These are phyloP conservation scores for Carpatolechia fugitivella DNA, from an alignment of 2,888 invertebrate genomes.

Conservation along the genomic window DNA sequence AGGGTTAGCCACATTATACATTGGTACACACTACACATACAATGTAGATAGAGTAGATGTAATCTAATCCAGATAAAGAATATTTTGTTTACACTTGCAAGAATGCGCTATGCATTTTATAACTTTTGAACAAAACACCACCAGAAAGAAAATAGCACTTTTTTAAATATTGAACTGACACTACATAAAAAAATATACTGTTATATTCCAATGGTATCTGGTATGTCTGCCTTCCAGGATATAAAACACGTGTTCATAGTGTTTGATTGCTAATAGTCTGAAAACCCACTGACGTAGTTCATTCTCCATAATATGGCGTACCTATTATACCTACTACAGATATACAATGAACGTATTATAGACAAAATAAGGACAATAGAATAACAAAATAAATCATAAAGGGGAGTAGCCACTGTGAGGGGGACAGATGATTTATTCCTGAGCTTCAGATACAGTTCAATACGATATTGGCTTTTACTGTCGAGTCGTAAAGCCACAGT, in stretches of 20 bases:
- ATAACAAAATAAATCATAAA: not conserved
- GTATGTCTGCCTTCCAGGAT: not conserved
- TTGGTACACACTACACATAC: no score
- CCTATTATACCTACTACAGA: not conserved
- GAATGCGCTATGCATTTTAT: no score
- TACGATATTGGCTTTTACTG: not conserved
- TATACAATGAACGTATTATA: no score
- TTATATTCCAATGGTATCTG: not conserved
- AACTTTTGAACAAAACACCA: no score
- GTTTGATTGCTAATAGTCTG: not conserved
- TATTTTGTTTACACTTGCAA: no score
- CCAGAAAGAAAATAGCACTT: no score
- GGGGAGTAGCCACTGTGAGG: not conserved
- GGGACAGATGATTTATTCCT: conserved; percentile 1
- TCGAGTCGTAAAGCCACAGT: not conserved
- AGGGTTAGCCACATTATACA: no score
- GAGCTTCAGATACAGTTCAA: conserved; percentile 1
- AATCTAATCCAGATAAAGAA: no score
- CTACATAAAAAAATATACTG: not conserved
- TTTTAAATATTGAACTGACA: no score
- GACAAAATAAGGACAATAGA: not conserved
- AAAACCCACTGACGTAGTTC: not conserved
- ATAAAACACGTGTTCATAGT: not conserved
- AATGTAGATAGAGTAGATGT: no score
- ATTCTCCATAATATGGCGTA: not conserved